Evolutionary conservation across 2,797 vertebrate genomes (phyloP).

Genomic region (Buphagus erythrorhynchus): DNA sequence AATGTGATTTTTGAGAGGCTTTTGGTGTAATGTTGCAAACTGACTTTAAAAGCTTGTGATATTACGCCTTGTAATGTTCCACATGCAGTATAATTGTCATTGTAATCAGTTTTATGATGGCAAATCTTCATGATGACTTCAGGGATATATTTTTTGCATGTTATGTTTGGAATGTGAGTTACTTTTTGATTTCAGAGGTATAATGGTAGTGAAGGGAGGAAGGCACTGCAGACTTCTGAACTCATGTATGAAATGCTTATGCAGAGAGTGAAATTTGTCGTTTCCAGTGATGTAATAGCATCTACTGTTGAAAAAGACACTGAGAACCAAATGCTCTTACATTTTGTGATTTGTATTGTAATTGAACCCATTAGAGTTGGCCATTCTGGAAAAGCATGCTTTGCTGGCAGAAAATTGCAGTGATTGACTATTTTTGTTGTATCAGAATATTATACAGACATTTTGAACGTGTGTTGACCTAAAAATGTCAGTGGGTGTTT

Average conservation of each 20-base stretch:
- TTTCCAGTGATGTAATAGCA: neutral
- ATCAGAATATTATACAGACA: neutral
- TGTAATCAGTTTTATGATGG: constrained; percentile 31
- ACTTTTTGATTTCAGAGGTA: neutral
- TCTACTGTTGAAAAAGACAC: neutral
- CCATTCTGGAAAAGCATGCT: neutral
- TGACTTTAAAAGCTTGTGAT: constrained; percentile 9
- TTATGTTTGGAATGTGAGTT: neutral
- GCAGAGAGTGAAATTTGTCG: neutral
- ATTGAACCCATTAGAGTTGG: neutral
- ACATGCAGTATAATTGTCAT: constrained; percentile 1
- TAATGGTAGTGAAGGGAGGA: neutral
- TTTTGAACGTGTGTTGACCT: constrained; percentile 15
- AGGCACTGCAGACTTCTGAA: neutral
- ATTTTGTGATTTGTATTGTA: neutral
- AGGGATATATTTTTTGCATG: neutral
- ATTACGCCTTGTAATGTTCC: neutral
- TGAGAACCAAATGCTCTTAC: neutral
- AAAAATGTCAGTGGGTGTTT: constrained; percentile 39
- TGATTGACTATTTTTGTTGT: neutral
- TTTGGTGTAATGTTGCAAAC: constrained; percentile 5
- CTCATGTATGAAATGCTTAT: neutral
- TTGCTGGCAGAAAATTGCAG: neutral
- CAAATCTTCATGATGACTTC: neutral
- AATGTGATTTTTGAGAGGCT: neutral